Evolutionary conservation across 2,888 invertebrate genomes (phyloP), one percentile per base, ranked within the genome.

Genomic region (Synergus japonicus): DNA sequence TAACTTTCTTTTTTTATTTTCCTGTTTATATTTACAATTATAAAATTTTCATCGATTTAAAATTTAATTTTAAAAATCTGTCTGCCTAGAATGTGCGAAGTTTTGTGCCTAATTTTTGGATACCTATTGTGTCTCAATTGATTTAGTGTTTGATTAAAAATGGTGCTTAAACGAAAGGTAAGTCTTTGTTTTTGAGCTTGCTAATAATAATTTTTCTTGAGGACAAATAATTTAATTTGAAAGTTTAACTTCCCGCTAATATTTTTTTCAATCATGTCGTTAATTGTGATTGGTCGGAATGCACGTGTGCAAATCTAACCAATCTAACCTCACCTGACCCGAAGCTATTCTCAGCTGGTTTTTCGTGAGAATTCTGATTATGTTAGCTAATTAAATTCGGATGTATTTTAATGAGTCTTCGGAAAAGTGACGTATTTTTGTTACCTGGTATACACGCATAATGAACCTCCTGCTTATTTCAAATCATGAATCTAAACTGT

Each of bases 291-390:
- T 73, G 73, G 73, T 10, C 9, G 37, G 7, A 10, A 49, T 54
- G 46, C 69, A 69, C 69, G 69, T 69, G 69, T 37, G 37, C 5
- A 37, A 4, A 58, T 76, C 60, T 76, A 18, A 15, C 58, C 58
- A 77, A 78, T 78, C 76, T 82, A 77, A 82, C 82, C 82, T 77
- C 41, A 80, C 76, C 76, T 77, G 54, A 79, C 77, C 77, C 41
- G 73, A 12, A n/a, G 69, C 29, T 69, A 69, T 69, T 69, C 49
- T 73, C 73, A 73, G 37, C 44, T 67, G 54, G 9, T 54, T 69
- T 69, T 54, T 73, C 37, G 37, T 37, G 37, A 37, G 37, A 37
- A 37, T 37, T 37, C 37, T 37, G 37, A 37, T 65, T 41, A 65
- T 73, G 37, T 29, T 29, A 73, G 37, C 37, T 73, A 49, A 54